phyloP scores from a whole-genome alignment of 53 echinoderm and acorn worm genomes.

The Actinopyga echinites region DNA sequence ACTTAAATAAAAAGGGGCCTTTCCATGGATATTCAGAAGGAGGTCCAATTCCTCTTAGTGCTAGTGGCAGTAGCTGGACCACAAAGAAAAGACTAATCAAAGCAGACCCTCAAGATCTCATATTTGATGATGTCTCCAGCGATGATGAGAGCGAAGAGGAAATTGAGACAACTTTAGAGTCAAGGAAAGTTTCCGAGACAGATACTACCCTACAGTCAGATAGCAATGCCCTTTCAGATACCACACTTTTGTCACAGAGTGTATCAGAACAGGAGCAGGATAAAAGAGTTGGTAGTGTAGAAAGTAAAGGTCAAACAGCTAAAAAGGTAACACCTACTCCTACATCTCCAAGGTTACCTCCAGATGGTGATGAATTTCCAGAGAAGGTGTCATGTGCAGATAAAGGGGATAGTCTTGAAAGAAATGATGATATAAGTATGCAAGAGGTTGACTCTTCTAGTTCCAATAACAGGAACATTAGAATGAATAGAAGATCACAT shows the following conservation, averaged over 20 bases:
- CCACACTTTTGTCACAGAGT: conserved; percentile 3
- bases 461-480: neutral
- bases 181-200: neutral
- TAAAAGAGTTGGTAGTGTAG: neutral
- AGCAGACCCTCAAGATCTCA: conserved; percentile 57
- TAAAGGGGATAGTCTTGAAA: neutral
- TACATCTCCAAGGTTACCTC: conserved; percentile 82
- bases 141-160: conserved; percentile 48
- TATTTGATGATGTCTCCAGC: conserved; percentile 76
- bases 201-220: neutral
- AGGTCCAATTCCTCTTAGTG: neutral
- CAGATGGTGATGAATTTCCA: conserved; percentile 92
- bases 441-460: too few relatives aligned
- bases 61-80: neutral
- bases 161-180: conserved; percentile 1
- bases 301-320: neutral
- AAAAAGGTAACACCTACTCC: conserved; percentile 59
- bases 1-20: neutral
- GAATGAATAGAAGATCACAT: neutral
- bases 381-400: conserved; percentile 49
- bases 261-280: conserved; percentile 10
- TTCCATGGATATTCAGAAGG: neutral
- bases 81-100: conserved; percentile 62
- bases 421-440: too few relatives aligned
- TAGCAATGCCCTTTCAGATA: neutral